These are phyloP conservation scores for Platysternon megacephalum DNA, from an alignment of 2,113 vertebrate genomes.

Conservation along the genomic window DNA sequence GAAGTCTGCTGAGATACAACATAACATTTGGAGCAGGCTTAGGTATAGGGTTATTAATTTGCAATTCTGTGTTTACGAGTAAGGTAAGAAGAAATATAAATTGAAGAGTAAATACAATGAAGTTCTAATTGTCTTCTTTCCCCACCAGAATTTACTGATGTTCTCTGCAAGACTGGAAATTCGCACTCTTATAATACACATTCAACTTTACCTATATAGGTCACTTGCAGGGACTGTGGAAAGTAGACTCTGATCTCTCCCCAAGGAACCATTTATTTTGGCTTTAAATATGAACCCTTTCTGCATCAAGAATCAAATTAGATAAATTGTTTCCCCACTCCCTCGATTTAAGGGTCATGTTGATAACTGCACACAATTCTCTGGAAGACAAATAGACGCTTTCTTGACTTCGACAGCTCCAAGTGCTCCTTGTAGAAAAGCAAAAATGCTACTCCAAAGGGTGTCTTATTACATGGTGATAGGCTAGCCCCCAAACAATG, in stretches of 20 bases:
- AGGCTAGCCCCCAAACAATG: not conserved
- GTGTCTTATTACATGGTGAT: accelerated
- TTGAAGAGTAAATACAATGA: not conserved
- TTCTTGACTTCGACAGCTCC: not conserved
- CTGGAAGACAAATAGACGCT: not conserved
- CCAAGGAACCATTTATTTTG: slow-evolving; percentile 69
- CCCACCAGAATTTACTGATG: not conserved
- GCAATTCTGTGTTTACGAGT: not conserved
- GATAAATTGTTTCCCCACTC: slow-evolving; percentile 39
- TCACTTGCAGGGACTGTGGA: not conserved
- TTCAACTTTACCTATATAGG: slow-evolving; percentile 18
- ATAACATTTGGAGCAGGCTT: not conserved
- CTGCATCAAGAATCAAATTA: slow-evolving; percentile 35
- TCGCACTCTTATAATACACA: slow-evolving; percentile 9
- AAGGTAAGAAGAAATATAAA: not conserved
- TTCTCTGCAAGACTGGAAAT: not conserved
- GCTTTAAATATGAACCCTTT: not conserved
- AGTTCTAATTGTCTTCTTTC: not conserved
- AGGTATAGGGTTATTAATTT: not conserved
- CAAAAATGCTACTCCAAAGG: not conserved
- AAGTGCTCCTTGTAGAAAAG: not conserved
- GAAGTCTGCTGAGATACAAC: not conserved
- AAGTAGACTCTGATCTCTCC: slow-evolving; percentile 28
- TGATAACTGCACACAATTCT: not conserved
- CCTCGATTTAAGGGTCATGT: not conserved